Evolutionary conservation across 2,113 vertebrate genomes (phyloP).

Genomic region (Cyrtonyx montezumae): DNA sequence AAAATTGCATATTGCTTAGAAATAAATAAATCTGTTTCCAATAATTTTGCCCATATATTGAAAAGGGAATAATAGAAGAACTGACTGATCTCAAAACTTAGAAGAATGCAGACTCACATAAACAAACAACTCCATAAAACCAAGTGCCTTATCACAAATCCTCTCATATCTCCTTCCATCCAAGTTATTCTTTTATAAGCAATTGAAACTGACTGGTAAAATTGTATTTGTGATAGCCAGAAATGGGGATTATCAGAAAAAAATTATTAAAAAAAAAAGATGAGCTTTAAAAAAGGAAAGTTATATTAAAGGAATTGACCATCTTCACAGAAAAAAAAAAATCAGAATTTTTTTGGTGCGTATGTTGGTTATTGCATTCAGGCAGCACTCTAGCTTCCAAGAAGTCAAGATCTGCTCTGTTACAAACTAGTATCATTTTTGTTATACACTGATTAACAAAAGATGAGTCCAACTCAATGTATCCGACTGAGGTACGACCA

Average conservation of each 20-base stretch:
- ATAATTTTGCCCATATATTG: not conserved
- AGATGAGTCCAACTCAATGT: not conserved
- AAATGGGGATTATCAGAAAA: not conserved
- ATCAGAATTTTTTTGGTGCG: not conserved
- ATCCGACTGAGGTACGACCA: not conserved
- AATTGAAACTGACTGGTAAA: not conserved
- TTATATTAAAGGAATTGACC: not conserved
- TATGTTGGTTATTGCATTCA: not conserved
- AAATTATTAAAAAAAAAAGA: accelerated
- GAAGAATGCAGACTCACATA: not conserved
- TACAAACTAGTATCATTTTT: not conserved
- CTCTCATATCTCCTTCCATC: not conserved
- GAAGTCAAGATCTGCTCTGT: not conserved
- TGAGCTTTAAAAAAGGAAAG: not conserved
- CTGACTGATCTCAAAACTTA: not conserved
- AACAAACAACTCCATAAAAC: not conserved
- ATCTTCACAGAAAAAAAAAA: not conserved
- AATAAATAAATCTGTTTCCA: not conserved
- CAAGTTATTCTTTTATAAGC: not conserved
- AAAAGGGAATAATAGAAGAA: not conserved
- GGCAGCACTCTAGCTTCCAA: not conserved
- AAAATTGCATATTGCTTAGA: not conserved
- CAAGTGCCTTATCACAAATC: accelerated
- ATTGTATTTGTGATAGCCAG: not conserved
- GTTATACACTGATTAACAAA: not conserved